Percentiles rank a stretch among this genome's conserved stretches.
These are phyloP conservation scores for Pelodytes ibericus DNA, from an alignment of 2,797 vertebrate species.

Conservation along the genomic window DNA sequence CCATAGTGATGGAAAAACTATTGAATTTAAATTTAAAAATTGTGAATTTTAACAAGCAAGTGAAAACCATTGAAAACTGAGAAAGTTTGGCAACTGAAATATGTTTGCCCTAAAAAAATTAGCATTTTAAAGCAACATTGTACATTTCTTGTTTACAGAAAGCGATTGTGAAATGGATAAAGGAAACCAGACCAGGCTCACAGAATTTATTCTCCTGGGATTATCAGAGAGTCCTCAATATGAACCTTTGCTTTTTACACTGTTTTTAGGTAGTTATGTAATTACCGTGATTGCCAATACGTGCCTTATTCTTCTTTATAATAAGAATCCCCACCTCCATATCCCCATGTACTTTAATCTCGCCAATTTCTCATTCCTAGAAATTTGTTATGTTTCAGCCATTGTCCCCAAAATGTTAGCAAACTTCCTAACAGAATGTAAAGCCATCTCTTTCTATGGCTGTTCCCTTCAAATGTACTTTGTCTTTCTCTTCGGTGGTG, in stretches of 20 bases:
- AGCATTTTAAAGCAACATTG: no score
- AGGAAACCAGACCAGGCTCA: slow-evolving; percentile 48
- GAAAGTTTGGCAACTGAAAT: no score
- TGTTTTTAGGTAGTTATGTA: slow-evolving; percentile 58
- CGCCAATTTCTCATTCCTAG: slow-evolving; percentile 62
- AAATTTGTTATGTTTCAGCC: slow-evolving; percentile 59
- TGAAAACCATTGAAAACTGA: no score
- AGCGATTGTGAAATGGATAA: slow-evolving; percentile 18
- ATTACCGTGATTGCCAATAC: slow-evolving; percentile 58
- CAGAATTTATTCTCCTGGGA: slow-evolving; percentile 59
- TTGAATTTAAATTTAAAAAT: no score
- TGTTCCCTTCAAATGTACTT: slow-evolving; percentile 37
- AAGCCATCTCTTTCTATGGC: slow-evolving; percentile 14
- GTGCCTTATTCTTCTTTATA: slow-evolving; percentile 46
- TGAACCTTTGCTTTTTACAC: slow-evolving; percentile 51
- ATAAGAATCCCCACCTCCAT: background rate
- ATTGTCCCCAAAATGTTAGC: slow-evolving; percentile 41
- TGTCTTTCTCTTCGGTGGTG: slow-evolving; percentile 29
- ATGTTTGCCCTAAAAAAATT: no score
- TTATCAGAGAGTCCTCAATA: slow-evolving; percentile 47
- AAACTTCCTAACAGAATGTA: slow-evolving; percentile 8
- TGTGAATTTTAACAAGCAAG: no score
- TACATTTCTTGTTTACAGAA: background rate
- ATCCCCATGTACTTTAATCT: slow-evolving; percentile 56
- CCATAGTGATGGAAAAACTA: no score